Conservation (phyloP, 2,888 invertebrate species). For the Rapana venosa region DNA sequence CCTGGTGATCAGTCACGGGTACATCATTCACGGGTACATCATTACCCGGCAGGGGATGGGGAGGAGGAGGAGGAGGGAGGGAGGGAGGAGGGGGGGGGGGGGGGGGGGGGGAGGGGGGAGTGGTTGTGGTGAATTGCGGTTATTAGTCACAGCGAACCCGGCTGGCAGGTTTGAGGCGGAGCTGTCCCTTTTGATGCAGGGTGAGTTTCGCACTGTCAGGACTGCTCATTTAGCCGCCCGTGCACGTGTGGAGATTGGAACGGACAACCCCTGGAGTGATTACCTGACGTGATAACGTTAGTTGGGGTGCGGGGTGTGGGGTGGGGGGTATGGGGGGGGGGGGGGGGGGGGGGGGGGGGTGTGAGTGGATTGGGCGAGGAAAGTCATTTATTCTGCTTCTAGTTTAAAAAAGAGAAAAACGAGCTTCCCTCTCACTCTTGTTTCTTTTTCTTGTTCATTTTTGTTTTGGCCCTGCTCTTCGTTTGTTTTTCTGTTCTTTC, state of each 20-base stretch:
- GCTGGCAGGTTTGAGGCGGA: slow-evolving; percentile 27
- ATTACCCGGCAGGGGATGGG: no score
- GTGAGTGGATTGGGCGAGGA: no score
- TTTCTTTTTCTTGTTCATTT: no score
- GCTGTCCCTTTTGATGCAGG: slow-evolving; percentile 23
- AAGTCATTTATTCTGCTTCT: no score
- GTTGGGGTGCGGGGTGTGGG: neutral
- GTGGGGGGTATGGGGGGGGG: neutral
- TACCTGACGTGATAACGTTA: slow-evolving; percentile 22
- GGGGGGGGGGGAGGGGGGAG: neutral
- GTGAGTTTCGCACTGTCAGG: slow-evolving; percentile 29
- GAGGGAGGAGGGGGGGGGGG: neutral
- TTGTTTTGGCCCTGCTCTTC: no score
- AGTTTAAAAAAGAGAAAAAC: no score
- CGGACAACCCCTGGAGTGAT: slow-evolving; percentile 12
- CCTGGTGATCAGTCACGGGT: slow-evolving; percentile 29
- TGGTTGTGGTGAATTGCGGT: slow-evolving; percentile 30
- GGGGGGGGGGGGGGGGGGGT: neutral
- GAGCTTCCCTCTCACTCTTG: no score
- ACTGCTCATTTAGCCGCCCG: slow-evolving; percentile 28
- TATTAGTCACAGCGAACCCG: slow-evolving; percentile 7
- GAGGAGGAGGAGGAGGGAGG: neutral
- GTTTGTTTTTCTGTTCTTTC: no score
- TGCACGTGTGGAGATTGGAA: slow-evolving; percentile 11
- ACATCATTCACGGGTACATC: neutral